Conservation (phyloP, 2,888 invertebrate genomes). For the Cryptus armator region DNA sequence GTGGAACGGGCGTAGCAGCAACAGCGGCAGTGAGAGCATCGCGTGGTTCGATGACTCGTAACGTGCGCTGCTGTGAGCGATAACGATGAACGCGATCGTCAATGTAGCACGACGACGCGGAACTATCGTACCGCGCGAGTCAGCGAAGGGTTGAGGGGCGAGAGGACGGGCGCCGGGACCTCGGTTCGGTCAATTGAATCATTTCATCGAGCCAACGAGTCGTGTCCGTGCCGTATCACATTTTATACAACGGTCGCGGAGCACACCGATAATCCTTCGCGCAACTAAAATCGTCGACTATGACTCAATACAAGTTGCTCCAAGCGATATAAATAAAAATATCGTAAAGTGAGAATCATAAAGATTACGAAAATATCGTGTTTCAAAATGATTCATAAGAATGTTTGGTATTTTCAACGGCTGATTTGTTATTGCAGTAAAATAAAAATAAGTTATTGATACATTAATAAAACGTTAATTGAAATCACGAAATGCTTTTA, state of each 20-base stretch:
- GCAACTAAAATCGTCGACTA: constrained; percentile 68
- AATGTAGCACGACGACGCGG: constrained; percentile 54
- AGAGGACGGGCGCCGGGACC: constrained; percentile 55
- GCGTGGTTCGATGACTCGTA: constrained; percentile 46
- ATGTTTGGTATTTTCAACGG: too few species aligned
- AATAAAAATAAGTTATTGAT: too few species aligned
- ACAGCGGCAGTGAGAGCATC: constrained; percentile 14
- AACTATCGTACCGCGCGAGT: constrained; percentile 53
- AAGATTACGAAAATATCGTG: background rate
- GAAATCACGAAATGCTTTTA: too few species aligned
- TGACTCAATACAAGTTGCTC: constrained; percentile 40
- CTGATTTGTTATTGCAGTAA: too few species aligned
- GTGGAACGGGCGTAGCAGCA: background rate
- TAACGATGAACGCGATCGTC: constrained; percentile 43
- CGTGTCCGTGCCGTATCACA: constrained; percentile 72
- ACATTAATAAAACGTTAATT: too few species aligned
- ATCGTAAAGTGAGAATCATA: background rate
- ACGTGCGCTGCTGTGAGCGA: constrained; percentile 20
- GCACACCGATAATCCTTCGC: constrained; percentile 60
- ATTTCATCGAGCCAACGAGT: constrained; percentile 75
- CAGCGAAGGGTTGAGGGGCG: constrained; percentile 58
- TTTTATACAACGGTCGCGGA: constrained; percentile 72
- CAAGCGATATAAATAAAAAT: background rate
- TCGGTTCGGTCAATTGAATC: constrained; percentile 64
- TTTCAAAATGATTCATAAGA: background rate